A percentile compares a stretch with the other conserved stretches of the same genome.
These are phyloP conservation scores for Nannospalax galili DNA, from an alignment of 2,113 vertebrate species.

Conservation along the genomic window DNA sequence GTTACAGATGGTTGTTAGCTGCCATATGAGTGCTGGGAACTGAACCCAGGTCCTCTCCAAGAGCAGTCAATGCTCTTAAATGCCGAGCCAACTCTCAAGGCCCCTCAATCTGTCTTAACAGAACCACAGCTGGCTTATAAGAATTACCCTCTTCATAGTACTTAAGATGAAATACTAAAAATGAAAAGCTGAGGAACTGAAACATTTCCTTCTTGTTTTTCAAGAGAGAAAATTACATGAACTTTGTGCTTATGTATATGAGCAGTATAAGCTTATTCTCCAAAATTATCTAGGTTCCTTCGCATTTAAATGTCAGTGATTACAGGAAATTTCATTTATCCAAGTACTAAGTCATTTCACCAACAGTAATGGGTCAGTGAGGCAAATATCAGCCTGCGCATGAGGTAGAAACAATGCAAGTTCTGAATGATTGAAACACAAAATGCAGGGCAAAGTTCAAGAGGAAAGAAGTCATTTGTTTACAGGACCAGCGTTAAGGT, in stretches of 20 bases:
- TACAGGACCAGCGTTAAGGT: neutral
- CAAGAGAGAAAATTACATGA: neutral
- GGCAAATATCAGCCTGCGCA: neutral
- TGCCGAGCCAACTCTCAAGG: no score
- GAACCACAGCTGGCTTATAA: neutral
- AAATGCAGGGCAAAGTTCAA: neutral
- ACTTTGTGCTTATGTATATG: conserved; percentile 3
- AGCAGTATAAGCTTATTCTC: neutral
- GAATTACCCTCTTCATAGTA: neutral
- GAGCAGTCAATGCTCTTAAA: no score
- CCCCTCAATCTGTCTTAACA: neutral
- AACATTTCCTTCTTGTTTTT: neutral
- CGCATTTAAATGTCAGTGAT: neutral
- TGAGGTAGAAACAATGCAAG: neutral
- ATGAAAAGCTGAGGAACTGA: neutral
- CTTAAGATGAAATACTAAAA: neutral
- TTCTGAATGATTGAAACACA: neutral
- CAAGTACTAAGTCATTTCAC: neutral
- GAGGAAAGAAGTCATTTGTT: neutral
- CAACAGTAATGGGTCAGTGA: neutral
- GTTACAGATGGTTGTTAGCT: no score
- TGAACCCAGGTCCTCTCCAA: no score
- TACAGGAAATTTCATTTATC: neutral
- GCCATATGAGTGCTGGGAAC: no score
- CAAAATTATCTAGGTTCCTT: neutral